A percentile compares a stretch with the other conserved stretches of the same genome.
These are phyloP conservation scores for Smithornis capensis DNA, from an alignment of 2,113 vertebrate genomes.

Conservation along the genomic window DNA sequence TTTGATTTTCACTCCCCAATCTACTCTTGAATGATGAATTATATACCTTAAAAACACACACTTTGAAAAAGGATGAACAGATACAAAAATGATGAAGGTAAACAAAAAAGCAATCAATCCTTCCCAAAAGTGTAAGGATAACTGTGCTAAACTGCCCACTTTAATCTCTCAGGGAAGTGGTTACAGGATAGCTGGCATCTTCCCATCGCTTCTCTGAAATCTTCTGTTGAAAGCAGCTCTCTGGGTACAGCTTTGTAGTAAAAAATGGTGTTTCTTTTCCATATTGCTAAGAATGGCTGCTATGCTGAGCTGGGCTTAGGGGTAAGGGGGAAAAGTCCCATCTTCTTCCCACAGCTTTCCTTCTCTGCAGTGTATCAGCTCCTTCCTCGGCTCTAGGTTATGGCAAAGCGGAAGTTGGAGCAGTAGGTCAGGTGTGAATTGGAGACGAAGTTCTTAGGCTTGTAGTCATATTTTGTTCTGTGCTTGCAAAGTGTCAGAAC, in stretches of 20 bases:
- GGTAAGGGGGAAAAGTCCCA: not conserved
- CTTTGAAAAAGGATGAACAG: not conserved
- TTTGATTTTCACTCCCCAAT: not conserved
- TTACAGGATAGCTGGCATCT: not conserved
- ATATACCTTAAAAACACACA: not conserved
- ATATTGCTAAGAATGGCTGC: not conserved
- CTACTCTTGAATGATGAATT: not conserved
- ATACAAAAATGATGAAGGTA: not conserved
- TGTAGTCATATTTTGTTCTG: not conserved
- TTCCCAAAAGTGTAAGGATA: not conserved
- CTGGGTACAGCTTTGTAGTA: not conserved
- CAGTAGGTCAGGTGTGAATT: not conserved
- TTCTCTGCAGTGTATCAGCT: not conserved
- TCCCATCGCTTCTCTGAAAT: not conserved
- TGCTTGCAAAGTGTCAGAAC: not conserved
- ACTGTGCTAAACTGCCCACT: not conserved
- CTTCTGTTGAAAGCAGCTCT: not conserved
- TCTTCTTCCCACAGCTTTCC: not conserved
- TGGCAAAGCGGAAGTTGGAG: not conserved
- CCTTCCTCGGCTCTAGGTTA: not conserved
- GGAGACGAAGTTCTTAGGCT: not conserved
- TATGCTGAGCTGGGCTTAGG: not conserved
- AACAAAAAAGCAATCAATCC: not conserved
- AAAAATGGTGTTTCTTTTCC: not conserved
- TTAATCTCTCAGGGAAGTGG: not conserved